Evolutionary conservation across 2,113 vertebrate genomes (phyloP).

Genomic region (Leptodactylus fuscus): DNA sequence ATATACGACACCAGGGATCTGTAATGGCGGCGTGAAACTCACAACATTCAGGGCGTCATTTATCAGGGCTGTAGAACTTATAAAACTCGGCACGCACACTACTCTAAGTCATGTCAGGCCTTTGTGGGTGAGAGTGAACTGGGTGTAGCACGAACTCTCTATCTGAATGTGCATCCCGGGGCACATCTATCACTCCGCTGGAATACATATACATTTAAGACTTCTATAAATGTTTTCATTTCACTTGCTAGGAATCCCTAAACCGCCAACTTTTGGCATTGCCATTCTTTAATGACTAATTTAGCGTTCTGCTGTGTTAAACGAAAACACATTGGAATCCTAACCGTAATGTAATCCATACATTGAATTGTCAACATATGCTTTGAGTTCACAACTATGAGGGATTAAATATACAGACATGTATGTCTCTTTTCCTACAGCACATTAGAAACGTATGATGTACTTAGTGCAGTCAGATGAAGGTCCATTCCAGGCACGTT

Average conservation of each 20-base stretch:
- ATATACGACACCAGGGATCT: conserved; percentile 37
- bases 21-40: conserved; percentile 24
- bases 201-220: conserved; percentile 27
- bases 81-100: conserved; percentile 2
- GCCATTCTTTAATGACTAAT: conserved; percentile 44
- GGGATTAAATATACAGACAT: conserved; percentile 31
- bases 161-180: conserved; percentile 22
- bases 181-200: conserved; percentile 26
- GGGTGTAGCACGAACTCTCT: background rate
- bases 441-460: conserved; percentile 26
- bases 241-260: conserved; percentile 34
- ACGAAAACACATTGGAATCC: conserved; percentile 45
- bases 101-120: conserved; percentile 34
- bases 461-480: conserved; percentile 28
- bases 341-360: conserved; percentile 55
- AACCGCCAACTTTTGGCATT: conserved; percentile 55
- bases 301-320: conserved; percentile 44
- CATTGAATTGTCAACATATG: conserved; percentile 44
- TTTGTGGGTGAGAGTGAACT: conserved; percentile 32
- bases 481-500: background rate
- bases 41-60: conserved; percentile 21
- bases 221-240: conserved; percentile 53
- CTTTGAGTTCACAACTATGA: conserved; percentile 54
- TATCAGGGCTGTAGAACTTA: background rate
- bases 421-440: conserved; percentile 3